Conservation (phyloP, 2,888 invertebrate species). For the Drosophila peninsularis region DNA sequence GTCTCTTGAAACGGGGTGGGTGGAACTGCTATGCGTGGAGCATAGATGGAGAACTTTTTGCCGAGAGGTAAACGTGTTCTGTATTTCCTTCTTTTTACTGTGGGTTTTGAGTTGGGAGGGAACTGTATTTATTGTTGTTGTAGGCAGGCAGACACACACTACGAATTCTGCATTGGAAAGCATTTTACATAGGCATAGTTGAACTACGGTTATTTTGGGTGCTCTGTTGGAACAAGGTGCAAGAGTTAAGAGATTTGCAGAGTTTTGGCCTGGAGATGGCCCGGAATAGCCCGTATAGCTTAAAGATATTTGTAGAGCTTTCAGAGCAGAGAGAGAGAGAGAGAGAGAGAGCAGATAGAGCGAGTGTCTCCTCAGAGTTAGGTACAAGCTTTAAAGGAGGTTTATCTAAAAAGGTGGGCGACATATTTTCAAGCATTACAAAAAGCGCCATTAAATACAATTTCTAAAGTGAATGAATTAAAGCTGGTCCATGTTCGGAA, state of each 20-base stretch:
- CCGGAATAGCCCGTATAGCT: constrained; percentile 15
- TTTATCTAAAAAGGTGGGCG: constrained; percentile 60
- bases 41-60: constrained; percentile 64
- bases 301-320: constrained; percentile 26
- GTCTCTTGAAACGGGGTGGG: constrained; percentile 29
- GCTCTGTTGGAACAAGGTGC: constrained; percentile 49
- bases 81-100: constrained; percentile 25
- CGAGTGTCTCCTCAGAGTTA: constrained; percentile 10
- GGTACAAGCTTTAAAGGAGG: constrained; percentile 44
- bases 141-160: constrained; percentile 59
- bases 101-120: constrained; percentile 34
- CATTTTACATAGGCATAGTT: constrained; percentile 49
- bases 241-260: constrained; percentile 3
- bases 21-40: constrained; percentile 47
- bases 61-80: constrained; percentile 55
- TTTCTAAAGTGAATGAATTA: constrained; percentile 48
- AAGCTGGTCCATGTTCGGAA: constrained; percentile 38
- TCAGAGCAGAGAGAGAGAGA: neutral
- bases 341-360: neutral
- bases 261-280: neutral
- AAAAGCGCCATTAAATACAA: constrained; percentile 62
- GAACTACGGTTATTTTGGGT: constrained; percentile 35
- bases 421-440: constrained; percentile 65
- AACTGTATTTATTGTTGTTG: constrained; percentile 38
- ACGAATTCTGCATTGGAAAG: constrained; percentile 57